Base-by-base conservation (phyloP, 2,797 vertebrate species). In the Parauchenoglanis ngamensis region DNA sequence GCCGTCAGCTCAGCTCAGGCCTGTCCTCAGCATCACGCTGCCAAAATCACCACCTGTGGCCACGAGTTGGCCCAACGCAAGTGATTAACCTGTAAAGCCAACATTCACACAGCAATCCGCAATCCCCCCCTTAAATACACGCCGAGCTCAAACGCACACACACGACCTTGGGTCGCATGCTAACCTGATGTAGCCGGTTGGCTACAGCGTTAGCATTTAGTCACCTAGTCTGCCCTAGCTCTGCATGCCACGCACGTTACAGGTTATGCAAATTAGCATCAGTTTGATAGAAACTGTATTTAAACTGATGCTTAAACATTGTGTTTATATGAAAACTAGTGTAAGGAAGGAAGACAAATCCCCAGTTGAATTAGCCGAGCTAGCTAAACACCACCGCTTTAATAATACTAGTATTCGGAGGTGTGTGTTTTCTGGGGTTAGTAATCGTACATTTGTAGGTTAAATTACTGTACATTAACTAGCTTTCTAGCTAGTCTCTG, bases 101-200 rank as follows among this genome's bases (percentile, higher is more conserved):
- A 78, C 23, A 12, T 70, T 81, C 23, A 25, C 65, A 57, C 12
- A 4, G 7, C 17, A 56, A 40, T 0, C 2, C 6, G 2, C 28
- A 1, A 31, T 17, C 2, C 4, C 6, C 11, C 1, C 12, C 4
- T 31, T 19, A 65, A 81, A 59, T 21, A 73, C 10, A 49, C 23
- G 35, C 35, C 35, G 35, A 40, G 23, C 21, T 40, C 31, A 11
- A 54, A 54, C n/a, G 25, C 23, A 65, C 19, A 40, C 21, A 57
- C 67, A 19, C 87, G 87, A 88, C 87, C 87, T 85, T 88, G 87
- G 44, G 25, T 46, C 0, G 23, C 17, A 73, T 25, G 77, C 67
- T 81, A 72, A 17, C 17, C 8, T 2, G 59, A 31, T 2, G 7
- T 75, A 79, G 80, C 46, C 40, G 0, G n/a, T 31, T 23, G 67